These are phyloP conservation scores for Gambusia holbrooki DNA, from an alignment of 2,113 vertebrate species.

Conservation along the genomic window DNA sequence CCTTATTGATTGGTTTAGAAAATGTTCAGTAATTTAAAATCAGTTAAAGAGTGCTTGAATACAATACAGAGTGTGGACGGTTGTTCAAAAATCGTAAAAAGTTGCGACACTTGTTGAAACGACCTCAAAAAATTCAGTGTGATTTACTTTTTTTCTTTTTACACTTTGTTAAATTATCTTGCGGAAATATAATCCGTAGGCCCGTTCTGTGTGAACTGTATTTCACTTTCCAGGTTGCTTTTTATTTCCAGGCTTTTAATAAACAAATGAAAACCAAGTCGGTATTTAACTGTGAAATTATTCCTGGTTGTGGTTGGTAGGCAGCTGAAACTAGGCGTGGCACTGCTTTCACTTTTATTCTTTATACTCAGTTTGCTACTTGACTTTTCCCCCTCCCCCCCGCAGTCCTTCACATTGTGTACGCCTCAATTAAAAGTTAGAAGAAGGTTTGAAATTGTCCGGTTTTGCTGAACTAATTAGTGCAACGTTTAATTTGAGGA, in stretches of 20 bases:
- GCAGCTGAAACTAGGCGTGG: background rate
- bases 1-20: conserved; percentile 17
- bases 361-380: background rate
- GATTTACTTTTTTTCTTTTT: conserved; percentile 54
- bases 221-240: conserved; percentile 62
- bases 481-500: too few species aligned
- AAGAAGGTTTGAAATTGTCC: too few species aligned
- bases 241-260: conserved; percentile 76
- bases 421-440: too few species aligned
- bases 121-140: conserved; percentile 57
- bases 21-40: conserved; percentile 23
- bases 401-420: too few species aligned
- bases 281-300: conserved; percentile 64
- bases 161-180: conserved; percentile 60
- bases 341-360: background rate
- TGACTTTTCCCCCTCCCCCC: background rate
- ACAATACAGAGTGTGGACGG: conserved; percentile 34
- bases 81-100: conserved; percentile 15
- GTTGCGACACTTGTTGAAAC: conserved; percentile 59
- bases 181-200: conserved; percentile 52
- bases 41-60: conserved; percentile 25
- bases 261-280: conserved; percentile 72
- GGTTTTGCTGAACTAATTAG: too few species aligned
- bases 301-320: conserved; percentile 33
- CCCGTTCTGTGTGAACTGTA: conserved; percentile 70